Base-by-base conservation (phyloP, 1,140 invertebrate genomes). In the Eumeta japonica region DNA sequence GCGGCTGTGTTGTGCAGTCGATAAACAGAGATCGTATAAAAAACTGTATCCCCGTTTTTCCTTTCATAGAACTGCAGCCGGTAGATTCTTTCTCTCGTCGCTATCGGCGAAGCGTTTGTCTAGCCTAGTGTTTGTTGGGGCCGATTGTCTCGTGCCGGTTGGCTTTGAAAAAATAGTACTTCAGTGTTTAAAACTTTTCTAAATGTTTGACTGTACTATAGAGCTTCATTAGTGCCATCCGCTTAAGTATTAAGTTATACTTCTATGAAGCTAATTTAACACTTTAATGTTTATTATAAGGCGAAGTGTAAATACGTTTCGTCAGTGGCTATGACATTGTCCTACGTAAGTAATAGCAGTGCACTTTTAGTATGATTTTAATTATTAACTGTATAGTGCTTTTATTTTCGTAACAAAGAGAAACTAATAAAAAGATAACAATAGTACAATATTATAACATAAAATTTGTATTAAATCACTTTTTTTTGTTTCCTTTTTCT, bases 301-400 rank as follows among this genome's bases (percentile, higher is more conserved):
- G n/a, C n/a, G n/a, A n/a, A n/a, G n/a, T n/a, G n/a, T n/a, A n/a
- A n/a, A n/a, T n/a, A n/a, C n/a, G n/a, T n/a, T n/a, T n/a, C n/a
- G n/a, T n/a, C n/a, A n/a, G n/a, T 49, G 56, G 70, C 59, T 64
- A 74, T 74, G 70, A 74, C 70, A 70, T 70, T 71, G 51, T 74
- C 70, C 40, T 74, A 71, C 46, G 68, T 74, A 56, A 73, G 67
- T 67, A 58, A n/a, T 34, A 38, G 11, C n/a, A 7, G 35, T 18
- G 11, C 18, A 12, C 38, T 38, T 30, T 3, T 24, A 28, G 31
- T 29, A 41, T 20, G 35, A 30, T 16, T 36, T 35, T 41, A 35
- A 28, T 48, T 43, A 43, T 55, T 55, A 55, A 46, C 34, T 31
- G 29, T 42, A 45, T 49, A 47, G 47, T 49, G 45, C 36, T 48